Conservation (phyloP, 2,113 vertebrate genomes). For the Sapajus apella region DNA sequence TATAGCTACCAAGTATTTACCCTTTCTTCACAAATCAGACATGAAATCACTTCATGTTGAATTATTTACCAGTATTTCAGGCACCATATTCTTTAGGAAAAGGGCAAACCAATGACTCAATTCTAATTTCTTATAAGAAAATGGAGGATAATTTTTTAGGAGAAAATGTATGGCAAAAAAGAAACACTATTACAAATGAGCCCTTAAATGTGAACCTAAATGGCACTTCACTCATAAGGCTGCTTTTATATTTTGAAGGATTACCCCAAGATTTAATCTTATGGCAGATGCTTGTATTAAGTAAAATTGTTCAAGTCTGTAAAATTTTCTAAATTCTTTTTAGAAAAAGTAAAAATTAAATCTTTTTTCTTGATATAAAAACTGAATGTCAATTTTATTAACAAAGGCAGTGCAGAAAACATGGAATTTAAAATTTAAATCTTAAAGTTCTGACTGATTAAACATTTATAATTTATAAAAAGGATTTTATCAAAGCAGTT, state of each 20-base stretch:
- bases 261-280: conserved; percentile 48
- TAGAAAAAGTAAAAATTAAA: conserved; percentile 42
- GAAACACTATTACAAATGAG: conserved; percentile 40
- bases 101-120: conserved; percentile 54
- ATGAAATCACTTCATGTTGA: conserved; percentile 66
- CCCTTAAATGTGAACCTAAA: conserved; percentile 26
- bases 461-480: conserved; percentile 58
- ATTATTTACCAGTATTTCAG: conserved; percentile 75
- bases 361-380: conserved; percentile 12
- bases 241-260: conserved; percentile 64
- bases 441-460: conserved; percentile 58
- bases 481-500: conserved; percentile 47
- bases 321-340: conserved; percentile 6
- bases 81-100: conserved; percentile 67
- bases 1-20: conserved; percentile 61
- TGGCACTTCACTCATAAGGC: neutral
- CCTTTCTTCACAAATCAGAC: conserved; percentile 73
- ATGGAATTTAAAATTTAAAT: conserved; percentile 64
- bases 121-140: conserved; percentile 51
- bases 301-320: conserved; percentile 44
- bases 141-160: neutral
- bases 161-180: conserved; percentile 59
- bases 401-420: conserved; percentile 67
- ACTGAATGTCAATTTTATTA: conserved; percentile 44
- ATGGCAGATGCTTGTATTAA: conserved; percentile 64